Evolutionary conservation across 2,888 invertebrate genomes (phyloP), one percentile per base, ranked within the genome.

Genomic region (Mesoligia furuncula): DNA sequence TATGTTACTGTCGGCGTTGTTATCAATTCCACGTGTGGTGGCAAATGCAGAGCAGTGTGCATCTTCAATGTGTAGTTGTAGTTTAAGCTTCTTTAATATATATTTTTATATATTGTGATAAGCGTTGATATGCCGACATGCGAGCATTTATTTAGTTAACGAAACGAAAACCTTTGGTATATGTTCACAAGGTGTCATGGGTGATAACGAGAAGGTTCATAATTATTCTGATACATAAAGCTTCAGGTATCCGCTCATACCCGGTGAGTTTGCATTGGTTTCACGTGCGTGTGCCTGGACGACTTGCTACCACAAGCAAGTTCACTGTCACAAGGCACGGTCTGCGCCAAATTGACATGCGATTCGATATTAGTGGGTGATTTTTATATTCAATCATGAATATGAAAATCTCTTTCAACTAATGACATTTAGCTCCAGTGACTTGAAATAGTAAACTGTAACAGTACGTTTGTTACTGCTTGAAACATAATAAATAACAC

Each of bases 101-200:
- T 96, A 95, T 96, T 96, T 96, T 96, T 96, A 96, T 96, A 95
- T 95, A 96, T 95, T 96, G 96, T 96, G 96, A 96, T 96, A 96
- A 96, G 96, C 94, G 94, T 95, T 96, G 95, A 95, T 95, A 95
- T 96, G 96, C 96, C 95, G 95, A 94, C 94, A 94, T 95, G 93
- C 93, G 95, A 96, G 96, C 96, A 96, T 96, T 96, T 96, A 96
- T 94, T 95, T 95, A 94, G 94, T 93, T 96, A 95, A 93, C 93
- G 92, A 93, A 93, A 92, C 91, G 92, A 92, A 91, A 92, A 89
- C 90, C 90, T 92, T 90, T 87, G 89, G 89, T 90, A 89, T 91
- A 91, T 88, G 90, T 91, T 89, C 87, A 90, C 91, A 88, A 92
- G 94, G 94, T 94, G 94, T 92, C 87, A 92, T 93, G 94, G 91